phyloP scores from a whole-genome alignment of 92 coral and sea anemone species.

The Hydrozoanthus gracilis region DNA sequence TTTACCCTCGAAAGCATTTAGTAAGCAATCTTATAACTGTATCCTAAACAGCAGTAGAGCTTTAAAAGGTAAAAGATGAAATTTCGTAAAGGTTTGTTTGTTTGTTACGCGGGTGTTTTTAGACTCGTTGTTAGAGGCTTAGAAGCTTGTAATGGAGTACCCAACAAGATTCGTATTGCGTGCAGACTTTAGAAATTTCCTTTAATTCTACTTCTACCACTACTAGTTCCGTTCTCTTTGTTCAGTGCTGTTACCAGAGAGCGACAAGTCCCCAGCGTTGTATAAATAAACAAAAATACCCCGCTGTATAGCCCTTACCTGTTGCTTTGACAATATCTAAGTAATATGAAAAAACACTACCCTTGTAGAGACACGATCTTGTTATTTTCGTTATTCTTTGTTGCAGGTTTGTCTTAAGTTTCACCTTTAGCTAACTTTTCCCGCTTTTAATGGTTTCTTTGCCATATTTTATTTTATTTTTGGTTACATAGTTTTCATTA shows the following conservation, averaged over 20 bases:
- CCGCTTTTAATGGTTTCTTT: not conserved
- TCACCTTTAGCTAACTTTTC: not conserved
- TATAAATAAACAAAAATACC: constrained; percentile 38
- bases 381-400: not conserved
- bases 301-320: constrained; percentile 27
- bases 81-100: too few species aligned
- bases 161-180: too few species aligned
- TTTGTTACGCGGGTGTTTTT: too few species aligned
- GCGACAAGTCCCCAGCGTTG: constrained; percentile 36
- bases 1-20: too few species aligned
- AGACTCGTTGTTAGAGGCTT: too few species aligned
- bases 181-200: not conserved
- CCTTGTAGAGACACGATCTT: not conserved
- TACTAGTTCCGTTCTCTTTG: not conserved
- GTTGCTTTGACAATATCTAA: constrained; percentile 35
- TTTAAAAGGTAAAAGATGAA: too few species aligned
- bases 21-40: too few species aligned
- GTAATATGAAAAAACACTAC: not conserved
- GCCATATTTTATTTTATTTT: not conserved
- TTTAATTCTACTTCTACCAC: not conserved
- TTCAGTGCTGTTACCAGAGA: not conserved
- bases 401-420: not conserved
- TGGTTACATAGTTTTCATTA: not conserved
- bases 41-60: too few species aligned
- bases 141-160: too few species aligned